A percentile compares a stretch with the other conserved stretches of the same genome.
These are phyloP conservation scores for Eretmochelys imbricata DNA, from an alignment of 2,113 vertebrate species.

Conservation along the genomic window DNA sequence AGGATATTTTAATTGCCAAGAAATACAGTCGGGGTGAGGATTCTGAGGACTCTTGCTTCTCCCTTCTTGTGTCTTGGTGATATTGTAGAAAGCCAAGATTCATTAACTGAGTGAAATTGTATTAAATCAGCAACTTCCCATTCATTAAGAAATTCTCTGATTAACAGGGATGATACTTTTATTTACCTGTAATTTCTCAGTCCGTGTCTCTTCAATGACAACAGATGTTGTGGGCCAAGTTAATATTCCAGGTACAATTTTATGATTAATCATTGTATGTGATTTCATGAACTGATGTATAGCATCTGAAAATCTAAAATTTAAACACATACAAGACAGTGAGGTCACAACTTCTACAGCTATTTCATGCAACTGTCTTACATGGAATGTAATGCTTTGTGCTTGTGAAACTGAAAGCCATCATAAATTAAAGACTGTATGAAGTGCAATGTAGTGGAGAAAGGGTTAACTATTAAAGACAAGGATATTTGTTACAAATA, in stretches of 20 bases:
- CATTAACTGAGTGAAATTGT: background rate
- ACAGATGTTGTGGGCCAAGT: constrained; percentile 91
- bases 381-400: background rate
- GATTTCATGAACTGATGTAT: constrained; percentile 86
- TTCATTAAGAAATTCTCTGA: background rate
- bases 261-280: constrained; percentile 83
- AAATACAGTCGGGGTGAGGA: background rate
- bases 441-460: background rate
- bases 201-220: constrained; percentile 88
- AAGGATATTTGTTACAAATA: background rate
- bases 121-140: background rate
- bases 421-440: background rate
- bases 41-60: background rate
- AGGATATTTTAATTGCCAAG: background rate
- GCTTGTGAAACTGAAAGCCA: background rate
- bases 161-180: background rate
- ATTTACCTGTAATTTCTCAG: constrained; percentile 85
- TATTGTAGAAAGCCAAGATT: background rate
- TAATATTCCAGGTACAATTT: constrained; percentile 87
- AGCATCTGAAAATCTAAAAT: constrained; percentile 86
- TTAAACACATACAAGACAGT: background rate
- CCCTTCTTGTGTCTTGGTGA: background rate
- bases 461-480: background rate
- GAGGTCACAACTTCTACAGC: background rate
- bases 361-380: background rate